A percentile compares a stretch with the other conserved stretches of the same genome.
phyloP scores from a whole-genome alignment of 2,888 invertebrate genomes.

The Cyclophora albipunctata region DNA sequence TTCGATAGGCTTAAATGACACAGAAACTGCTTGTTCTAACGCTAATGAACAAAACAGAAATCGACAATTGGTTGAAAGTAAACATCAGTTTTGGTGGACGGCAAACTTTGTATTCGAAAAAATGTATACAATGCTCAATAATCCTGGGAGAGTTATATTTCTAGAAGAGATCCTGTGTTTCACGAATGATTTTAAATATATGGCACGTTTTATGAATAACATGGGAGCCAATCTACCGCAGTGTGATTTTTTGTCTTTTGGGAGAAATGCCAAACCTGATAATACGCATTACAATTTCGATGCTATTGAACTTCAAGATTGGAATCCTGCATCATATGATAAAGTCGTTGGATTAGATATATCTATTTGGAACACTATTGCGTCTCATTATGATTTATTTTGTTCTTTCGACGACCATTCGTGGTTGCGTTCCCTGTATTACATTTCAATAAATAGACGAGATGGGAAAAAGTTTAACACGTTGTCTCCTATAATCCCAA shows the following conservation, averaged over 20 bases:
- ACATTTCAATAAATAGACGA: slow-evolving; percentile 35
- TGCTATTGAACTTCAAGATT: slow-evolving; percentile 29
- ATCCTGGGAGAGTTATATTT: slow-evolving; percentile 38
- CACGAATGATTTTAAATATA: slow-evolving; percentile 44
- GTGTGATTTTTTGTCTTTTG: slow-evolving; percentile 40
- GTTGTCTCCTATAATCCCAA: slow-evolving; percentile 32
- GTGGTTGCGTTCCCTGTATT: slow-evolving; percentile 42
- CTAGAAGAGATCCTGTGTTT: slow-evolving; percentile 37
- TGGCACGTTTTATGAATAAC: slow-evolving; percentile 37
- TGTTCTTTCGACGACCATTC: slow-evolving; percentile 44
- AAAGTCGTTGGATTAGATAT: slow-evolving; percentile 37
- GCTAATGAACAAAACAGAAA: slow-evolving; percentile 36
- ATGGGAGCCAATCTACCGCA: slow-evolving; percentile 27
- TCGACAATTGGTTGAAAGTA: slow-evolving; percentile 30
- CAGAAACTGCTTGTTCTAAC: slow-evolving; percentile 32
- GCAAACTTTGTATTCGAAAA: slow-evolving; percentile 45
- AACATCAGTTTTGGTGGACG: slow-evolving; percentile 59
- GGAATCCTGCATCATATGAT: slow-evolving; percentile 26
- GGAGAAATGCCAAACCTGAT: slow-evolving; percentile 7
- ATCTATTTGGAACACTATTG: slow-evolving; percentile 40
- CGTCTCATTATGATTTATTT: slow-evolving; percentile 43
- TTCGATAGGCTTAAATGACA: slow-evolving; percentile 27
- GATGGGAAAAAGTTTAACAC: slow-evolving; percentile 37
- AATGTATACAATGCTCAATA: slow-evolving; percentile 21
- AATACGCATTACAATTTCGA: slow-evolving; percentile 1